Evolutionary conservation across 2,113 vertebrate species (phyloP).

Genomic region (Pomatorhinus ruficollis): DNA sequence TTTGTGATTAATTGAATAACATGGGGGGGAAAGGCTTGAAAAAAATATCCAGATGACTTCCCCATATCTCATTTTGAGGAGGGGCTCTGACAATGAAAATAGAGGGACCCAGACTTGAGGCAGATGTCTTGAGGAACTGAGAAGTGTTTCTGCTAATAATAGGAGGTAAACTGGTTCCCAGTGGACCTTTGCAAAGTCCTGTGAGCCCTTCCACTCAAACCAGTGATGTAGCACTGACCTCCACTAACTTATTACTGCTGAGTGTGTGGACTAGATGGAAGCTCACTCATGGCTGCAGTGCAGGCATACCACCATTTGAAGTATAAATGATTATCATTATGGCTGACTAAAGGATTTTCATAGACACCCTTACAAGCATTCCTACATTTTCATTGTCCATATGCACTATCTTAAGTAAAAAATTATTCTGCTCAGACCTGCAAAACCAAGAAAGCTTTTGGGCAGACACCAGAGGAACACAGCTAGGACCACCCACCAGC

Average conservation of each 20-base stretch:
- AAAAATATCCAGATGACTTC: neutral
- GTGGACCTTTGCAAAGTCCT: neutral
- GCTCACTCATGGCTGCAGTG: neutral
- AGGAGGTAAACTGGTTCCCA: neutral
- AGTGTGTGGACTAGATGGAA: neutral
- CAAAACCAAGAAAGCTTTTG: neutral
- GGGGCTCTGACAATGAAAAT: neutral
- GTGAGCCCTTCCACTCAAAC: fast-evolving
- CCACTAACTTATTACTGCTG: neutral
- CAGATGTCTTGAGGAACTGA: neutral
- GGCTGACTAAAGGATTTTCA: neutral
- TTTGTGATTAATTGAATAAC: neutral
- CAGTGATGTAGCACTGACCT: neutral
- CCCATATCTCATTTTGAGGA: neutral
- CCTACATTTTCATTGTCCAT: neutral
- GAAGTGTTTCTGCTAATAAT: neutral
- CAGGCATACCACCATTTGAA: neutral
- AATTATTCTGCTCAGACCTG: neutral
- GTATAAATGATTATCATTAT: neutral
- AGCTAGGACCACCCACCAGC: constrained; percentile 22
- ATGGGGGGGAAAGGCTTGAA: neutral
- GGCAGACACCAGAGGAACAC: neutral
- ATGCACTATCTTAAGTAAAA: neutral
- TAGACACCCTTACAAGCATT: neutral
- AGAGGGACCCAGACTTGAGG: neutral